Conservation (phyloP, 2,113 vertebrate species). For the Eptatretus burgeri region DNA sequence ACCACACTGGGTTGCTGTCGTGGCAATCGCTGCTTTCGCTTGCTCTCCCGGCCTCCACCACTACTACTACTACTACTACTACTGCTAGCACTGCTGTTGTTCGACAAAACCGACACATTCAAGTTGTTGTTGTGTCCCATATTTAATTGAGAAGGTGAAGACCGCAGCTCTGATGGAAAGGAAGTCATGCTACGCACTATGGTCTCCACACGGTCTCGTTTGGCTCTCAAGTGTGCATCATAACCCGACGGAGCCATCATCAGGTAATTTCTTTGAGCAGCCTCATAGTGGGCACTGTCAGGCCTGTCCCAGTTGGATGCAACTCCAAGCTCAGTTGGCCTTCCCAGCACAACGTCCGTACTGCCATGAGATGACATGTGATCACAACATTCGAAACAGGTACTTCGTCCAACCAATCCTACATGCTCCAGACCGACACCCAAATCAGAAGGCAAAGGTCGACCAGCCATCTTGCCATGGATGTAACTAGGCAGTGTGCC, state of each 20-base stretch:
- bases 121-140: no score
- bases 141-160: no score
- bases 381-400: no score
- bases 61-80: not conserved
- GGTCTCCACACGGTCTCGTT: constrained; percentile 87
- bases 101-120: not conserved
- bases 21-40: constrained; percentile 4
- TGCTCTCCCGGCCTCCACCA: not conserved
- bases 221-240: constrained; percentile 76
- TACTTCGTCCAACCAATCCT: no score
- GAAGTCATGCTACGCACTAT: constrained; percentile 89
- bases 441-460: not conserved
- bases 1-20: not conserved
- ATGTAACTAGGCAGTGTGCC: not conserved
- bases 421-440: no score
- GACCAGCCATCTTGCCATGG: constrained; percentile 1
- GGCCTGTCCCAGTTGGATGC: no score
- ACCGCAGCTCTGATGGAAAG: not conserved
- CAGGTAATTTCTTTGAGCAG: not conserved
- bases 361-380: not conserved
- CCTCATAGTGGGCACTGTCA: not conserved
- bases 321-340: not conserved
- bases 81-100: constrained; percentile 4
- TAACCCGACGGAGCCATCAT: not conserved
- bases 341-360: not conserved